A percentile compares a stretch with the other conserved stretches of the same genome.
Conservation (phyloP, 2,888 invertebrate genomes). For the Nephrocerus scutellatus region DNA sequence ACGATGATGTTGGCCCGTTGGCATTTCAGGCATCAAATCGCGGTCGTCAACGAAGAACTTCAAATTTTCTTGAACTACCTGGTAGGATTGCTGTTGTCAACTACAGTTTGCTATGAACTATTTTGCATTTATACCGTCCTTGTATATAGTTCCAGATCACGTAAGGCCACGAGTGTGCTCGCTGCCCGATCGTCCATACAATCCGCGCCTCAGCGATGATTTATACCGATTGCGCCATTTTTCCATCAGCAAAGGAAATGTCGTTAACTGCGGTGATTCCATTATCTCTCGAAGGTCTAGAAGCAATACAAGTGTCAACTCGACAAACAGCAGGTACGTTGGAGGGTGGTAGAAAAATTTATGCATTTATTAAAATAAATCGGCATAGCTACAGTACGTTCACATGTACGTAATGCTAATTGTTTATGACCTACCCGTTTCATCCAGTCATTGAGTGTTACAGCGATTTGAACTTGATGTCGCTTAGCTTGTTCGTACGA, state of each 20-base stretch:
- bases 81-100: conserved; percentile 56
- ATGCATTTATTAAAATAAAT: neutral
- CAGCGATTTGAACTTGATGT: too few species aligned
- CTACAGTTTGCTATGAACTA: conserved; percentile 79
- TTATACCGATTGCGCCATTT: conserved; percentile 77
- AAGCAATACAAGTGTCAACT: conserved; percentile 83
- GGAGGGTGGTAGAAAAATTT: neutral
- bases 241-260: conserved; percentile 80
- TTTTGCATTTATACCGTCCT: conserved; percentile 57
- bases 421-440: too few species aligned
- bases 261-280: conserved; percentile 84
- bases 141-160: conserved; percentile 68
- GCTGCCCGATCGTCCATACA: conserved; percentile 78
- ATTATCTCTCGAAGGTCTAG: conserved; percentile 78
- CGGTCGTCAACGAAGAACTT: conserved; percentile 71
- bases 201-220: conserved; percentile 76
- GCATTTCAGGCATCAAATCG: conserved; percentile 73
- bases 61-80: conserved; percentile 80
- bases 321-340: conserved; percentile 69
- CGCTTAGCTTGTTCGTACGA: too few species aligned
- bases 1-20: conserved; percentile 74
- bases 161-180: conserved; percentile 77
- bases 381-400: too few species aligned
- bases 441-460: too few species aligned
- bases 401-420: too few species aligned